These are phyloP conservation scores for Styela plicata DNA, from an alignment of 23 tunicate species.

Conservation along the genomic window DNA sequence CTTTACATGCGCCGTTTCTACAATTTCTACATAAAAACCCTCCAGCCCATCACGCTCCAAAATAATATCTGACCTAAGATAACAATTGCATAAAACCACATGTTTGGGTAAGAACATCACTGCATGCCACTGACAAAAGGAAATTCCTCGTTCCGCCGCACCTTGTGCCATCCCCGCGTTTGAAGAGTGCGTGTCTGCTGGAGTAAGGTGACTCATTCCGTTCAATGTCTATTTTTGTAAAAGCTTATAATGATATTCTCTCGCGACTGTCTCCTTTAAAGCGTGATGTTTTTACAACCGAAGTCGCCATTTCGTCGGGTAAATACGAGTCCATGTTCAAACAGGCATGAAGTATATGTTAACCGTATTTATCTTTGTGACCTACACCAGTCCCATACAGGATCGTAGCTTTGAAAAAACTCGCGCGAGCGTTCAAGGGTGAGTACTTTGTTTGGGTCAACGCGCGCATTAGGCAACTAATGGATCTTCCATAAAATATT, in stretches of 20 bases:
- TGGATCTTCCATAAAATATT: not conserved
- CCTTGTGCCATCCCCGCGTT: not conserved
- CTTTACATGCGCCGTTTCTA: too few relatives aligned
- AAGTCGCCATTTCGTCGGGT: not conserved
- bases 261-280: not conserved
- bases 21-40: too few relatives aligned
- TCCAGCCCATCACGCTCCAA: too few relatives aligned
- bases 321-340: too few relatives aligned
- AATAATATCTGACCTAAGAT: too few relatives aligned
- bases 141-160: not conserved
- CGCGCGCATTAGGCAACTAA: not conserved
- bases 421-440: not conserved
- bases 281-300: not conserved
- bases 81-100: too few relatives aligned
- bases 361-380: too few relatives aligned
- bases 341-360: too few relatives aligned
- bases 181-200: not conserved
- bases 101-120: too few relatives aligned
- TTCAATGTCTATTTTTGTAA: not conserved
- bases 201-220: not conserved
- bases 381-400: too few relatives aligned
- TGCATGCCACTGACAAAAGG: not conserved
- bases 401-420: too few relatives aligned
- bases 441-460: not conserved
- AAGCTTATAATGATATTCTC: not conserved